Evolutionary conservation across 2,888 invertebrate genomes (phyloP), one percentile per base, ranked within the genome.

Genomic region (Villa cingulata): DNA sequence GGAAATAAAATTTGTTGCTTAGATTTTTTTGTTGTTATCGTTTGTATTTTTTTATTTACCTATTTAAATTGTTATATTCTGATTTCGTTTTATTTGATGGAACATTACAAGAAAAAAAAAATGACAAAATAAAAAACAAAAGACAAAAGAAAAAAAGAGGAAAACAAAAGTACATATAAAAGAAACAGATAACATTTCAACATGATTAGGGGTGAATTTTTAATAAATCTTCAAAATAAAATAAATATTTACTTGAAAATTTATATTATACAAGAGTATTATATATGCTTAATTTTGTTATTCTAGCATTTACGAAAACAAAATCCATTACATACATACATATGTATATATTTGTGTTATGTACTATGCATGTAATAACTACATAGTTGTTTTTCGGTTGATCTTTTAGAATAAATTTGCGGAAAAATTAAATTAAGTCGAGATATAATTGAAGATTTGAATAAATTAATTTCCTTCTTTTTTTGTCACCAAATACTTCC

Each of bases 191-290:
- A 12, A 32, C 29, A 32, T 32, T 40, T 37, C 20, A 14, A 14
- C 42, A 32, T 32, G 29, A 32, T 14, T 18, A 39, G 51, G 48
- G 51, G 43, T 51, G 51, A 47, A 51, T 48, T 49, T 51, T 51
- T 49, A 51, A 51, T 51, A 51, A 51, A 49, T 51, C 39, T 39
- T 49, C 12, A 12, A 2, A 32, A 32, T 32, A 32, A 2, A 32
- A 32, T 32, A 32, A 32, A 32, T 32, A 32, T 32, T 32, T 32
- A 32, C 29, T 32, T 32, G 29, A 32, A 14, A 32, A 32, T 32
- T 32, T 32, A 14, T 32, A 14, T 32, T 4, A 6, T 23, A 6
- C 7, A 23, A 6, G 4, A 23, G 7, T 23, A 7, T 6, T 23
- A 23, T 7, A 23, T 32, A 14, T 32, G 29, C 3, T n/a, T n/a